Evolutionary conservation across 2,888 invertebrate species (phyloP), one percentile per base, ranked within the genome.

Genomic region (Tetranychus piercei): DNA sequence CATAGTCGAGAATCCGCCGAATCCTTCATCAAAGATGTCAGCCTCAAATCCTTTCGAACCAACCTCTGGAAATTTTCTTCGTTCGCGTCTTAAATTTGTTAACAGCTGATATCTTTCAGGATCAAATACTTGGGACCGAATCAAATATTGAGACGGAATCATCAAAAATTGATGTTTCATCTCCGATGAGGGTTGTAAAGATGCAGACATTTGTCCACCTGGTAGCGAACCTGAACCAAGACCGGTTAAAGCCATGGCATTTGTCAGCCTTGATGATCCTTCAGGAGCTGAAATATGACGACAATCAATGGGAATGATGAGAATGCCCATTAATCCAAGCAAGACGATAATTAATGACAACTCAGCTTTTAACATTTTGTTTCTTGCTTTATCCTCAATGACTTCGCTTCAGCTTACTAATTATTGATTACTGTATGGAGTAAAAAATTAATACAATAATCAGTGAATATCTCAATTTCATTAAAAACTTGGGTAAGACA

Each of bases 11-110:
- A 78, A 79, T 44, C 78, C 79, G 8, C 79, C 79, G 15, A 79
- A 79, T 55, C 79, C 79, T 75, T 79, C 79, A 45, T 79, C 79
- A 72, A 79, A 79, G 20, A 79, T 78, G 74, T 79, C 79, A 43
- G 78, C 78, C 69, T 79, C 78, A 73, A 79, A 79, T 5, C 79
- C 79, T 72, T 79, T 74, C 44, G 79, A 79, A 73, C 79, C 79
- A 3, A 79, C 77, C 76, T 79, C 79, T 5, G 79, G 79, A 73
- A 79, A 79, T 74, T 78, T 78, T 55, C 79, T 76, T 67, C 78
- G 76, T 73, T 77, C 74, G 1, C 71, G 72, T 55, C 55, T 55
- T 55, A 55, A 55, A 15, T 55, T 55, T 5, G 55, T 15, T 55
- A 55, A 55, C 15, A 55, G 15, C 15, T 55, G 55, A 55, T 55